Evolutionary conservation across 2,797 vertebrate species (phyloP).

Genomic region (Syndactyla subalaris): DNA sequence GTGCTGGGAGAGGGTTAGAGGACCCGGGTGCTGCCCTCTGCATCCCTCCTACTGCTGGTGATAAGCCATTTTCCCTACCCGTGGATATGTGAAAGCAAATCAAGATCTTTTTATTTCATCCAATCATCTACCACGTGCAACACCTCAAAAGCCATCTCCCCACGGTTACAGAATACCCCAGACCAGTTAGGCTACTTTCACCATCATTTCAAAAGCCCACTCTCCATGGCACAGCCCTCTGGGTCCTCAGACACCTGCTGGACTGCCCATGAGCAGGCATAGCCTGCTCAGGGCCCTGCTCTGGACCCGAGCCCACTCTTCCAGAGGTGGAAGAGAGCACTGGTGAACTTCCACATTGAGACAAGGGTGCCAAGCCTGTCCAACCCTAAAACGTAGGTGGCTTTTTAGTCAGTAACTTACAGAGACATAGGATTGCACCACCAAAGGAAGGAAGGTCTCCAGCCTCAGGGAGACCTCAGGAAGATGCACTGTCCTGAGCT

Average conservation of each 20-base stretch:
- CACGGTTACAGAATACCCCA: accelerated
- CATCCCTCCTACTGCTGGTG: neutral
- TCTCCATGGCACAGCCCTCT: accelerated
- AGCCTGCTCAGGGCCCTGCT: neutral
- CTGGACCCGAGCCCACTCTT: neutral
- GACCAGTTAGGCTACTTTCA: neutral
- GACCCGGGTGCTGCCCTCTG: neutral
- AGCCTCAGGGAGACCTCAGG: neutral
- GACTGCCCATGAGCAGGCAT: neutral
- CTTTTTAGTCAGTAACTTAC: neutral
- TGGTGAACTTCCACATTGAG: neutral
- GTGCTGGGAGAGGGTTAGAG: neutral
- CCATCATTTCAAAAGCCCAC: accelerated
- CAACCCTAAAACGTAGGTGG: neutral
- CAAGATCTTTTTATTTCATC: neutral
- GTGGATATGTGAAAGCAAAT: neutral
- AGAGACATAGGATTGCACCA: neutral
- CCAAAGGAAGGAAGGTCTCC: neutral
- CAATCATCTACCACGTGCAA: no score
- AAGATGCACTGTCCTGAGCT: neutral
- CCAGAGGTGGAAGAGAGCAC: neutral
- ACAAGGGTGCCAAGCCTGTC: neutral
- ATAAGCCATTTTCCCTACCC: neutral
- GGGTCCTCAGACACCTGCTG: neutral
- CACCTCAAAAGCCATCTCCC: neutral